Evolutionary conservation across 2,797 vertebrate genomes (phyloP), one percentile per base, ranked within the genome.

Genomic region (Alosa sapidissima): DNA sequence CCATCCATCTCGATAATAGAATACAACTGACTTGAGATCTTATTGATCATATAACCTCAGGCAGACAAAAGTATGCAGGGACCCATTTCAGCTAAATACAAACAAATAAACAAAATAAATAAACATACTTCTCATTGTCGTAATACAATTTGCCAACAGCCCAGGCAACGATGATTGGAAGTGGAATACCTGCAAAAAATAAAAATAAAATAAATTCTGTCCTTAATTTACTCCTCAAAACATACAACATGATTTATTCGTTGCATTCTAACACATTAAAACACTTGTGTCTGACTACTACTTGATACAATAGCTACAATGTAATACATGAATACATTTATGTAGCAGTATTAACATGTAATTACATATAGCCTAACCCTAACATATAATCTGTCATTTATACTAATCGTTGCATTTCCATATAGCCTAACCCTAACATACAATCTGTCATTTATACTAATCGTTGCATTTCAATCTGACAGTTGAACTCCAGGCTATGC

Each of bases 101-200:
- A 65, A 33, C 62, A 65, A 7, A 33, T 13, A 72, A 72, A 72
- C 65, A 72, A 68, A 5, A 2, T 81, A 81, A 28, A 72, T 85
- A 78, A 68, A 86, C 97, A 97, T 94, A 99, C 98, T 99, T 99
- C 91, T 99, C 98, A 0, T 99, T 98, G 95, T 99, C 98, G 0
- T 99, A 98, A 94, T 99, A 98, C 14, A 99, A 95, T 92, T 99
- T 99, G 81, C 97, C 97, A 1, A 99, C 94, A 91, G 98, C 97
- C 98, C 98, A 99, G 3, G 97, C 97, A 24, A 99, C 94, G 5
- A 99, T 99, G 87, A 99, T 98, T 9, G 97, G 98, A 82, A 99
- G 97, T 0, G 98, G 98, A 55, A 99, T 98, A 95, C 98, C 98
- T 99, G 95, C 1, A 86, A 88, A 83, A 75, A 89, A 0, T 0